Conservation (phyloP, 2,888 invertebrate genomes). For the Linnaemya vulpina region DNA sequence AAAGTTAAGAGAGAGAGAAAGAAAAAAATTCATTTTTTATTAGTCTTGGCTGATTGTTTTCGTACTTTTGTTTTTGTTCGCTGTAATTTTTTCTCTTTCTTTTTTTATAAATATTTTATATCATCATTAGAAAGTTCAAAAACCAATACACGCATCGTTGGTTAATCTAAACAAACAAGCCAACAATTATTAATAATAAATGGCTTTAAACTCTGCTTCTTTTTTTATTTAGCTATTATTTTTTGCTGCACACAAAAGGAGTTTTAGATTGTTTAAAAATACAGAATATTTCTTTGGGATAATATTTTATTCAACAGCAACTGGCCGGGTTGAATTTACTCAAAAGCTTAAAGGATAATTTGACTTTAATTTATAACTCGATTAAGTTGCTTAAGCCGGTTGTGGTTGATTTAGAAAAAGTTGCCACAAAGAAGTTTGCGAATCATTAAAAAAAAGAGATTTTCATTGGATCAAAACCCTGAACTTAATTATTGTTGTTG, state of each 20-base stretch:
- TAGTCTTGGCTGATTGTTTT: constrained; percentile 62
- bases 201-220: constrained; percentile 43
- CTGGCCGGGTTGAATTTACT: background rate
- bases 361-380: constrained; percentile 11
- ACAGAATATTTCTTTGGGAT: background rate
- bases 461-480: too few species aligned
- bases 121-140: constrained; percentile 66
- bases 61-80: constrained; percentile 46
- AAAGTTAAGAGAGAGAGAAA: constrained; percentile 25
- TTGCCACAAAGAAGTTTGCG: background rate
- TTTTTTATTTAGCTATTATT: too few species aligned
- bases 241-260: background rate
- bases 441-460: too few species aligned
- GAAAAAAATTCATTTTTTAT: constrained; percentile 41
- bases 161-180: constrained; percentile 58
- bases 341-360: constrained; percentile 16
- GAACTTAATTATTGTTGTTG: too few species aligned
- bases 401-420: background rate
- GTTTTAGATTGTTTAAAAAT: constrained; percentile 1
- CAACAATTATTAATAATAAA: constrained; percentile 66
- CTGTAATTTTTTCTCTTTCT: constrained; percentile 8
- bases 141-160: constrained; percentile 71
- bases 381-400: background rate
- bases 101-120: constrained; percentile 38
- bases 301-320: constrained; percentile 32